A percentile compares a stretch with the other conserved stretches of the same genome.
Evolutionary conservation across 2,113 vertebrate species (phyloP).

Genomic region (Lagopus leucura): DNA sequence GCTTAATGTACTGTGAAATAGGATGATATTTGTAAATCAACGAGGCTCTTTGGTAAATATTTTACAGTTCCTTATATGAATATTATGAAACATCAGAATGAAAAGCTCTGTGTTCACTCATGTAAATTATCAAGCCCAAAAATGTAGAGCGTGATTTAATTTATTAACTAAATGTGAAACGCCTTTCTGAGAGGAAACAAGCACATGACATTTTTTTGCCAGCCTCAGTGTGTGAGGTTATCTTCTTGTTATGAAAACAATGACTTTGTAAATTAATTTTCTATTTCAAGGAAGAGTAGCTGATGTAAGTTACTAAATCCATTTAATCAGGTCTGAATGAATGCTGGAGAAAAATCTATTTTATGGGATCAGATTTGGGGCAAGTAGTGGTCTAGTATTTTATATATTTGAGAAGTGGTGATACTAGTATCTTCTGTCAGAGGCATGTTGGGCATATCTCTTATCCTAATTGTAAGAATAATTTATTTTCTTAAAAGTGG

Average conservation of each 20-base stretch:
- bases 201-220: not conserved
- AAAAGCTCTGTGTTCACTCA: not conserved
- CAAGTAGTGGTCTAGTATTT: not conserved
- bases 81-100: not conserved
- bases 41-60: not conserved
- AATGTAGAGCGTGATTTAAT: not conserved
- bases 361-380: not conserved
- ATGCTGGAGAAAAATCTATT: not conserved
- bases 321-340: not conserved
- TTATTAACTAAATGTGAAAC: not conserved
- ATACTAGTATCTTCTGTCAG: too few species aligned
- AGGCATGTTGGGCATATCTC: not conserved
- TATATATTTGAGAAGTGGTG: not conserved
- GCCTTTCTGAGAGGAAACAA: not conserved
- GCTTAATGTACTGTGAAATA: not conserved
- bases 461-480: not conserved
- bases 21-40: not conserved
- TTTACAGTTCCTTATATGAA: not conserved
- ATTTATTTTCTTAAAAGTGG: not conserved
- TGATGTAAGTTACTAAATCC: not conserved
- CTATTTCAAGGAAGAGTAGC: not conserved
- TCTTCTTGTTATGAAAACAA: not conserved
- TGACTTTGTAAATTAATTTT: not conserved
- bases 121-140: not conserved
- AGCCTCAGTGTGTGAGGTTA: not conserved